phyloP scores from a whole-genome alignment of 2,888 invertebrate species.

The Clanis bilineata region DNA sequence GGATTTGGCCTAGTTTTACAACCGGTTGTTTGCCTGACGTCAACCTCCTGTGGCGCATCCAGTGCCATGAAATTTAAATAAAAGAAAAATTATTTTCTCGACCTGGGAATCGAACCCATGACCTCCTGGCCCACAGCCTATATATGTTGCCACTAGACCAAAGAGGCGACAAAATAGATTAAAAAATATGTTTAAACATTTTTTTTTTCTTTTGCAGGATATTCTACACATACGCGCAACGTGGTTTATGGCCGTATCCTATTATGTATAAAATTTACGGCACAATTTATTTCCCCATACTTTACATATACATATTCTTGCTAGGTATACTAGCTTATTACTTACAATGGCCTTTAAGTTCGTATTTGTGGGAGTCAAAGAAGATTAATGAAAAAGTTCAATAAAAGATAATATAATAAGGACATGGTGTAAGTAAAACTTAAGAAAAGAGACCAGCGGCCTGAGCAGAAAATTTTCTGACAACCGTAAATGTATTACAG shows the following conservation, averaged over 20 bases:
- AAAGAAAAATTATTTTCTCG: too few relatives aligned
- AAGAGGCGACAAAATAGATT: too few relatives aligned
- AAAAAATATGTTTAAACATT: neutral
- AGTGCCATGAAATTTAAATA: too few relatives aligned
- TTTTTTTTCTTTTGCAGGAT: slow-evolving; percentile 43
- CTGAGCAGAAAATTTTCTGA: too few relatives aligned
- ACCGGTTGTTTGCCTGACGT: too few relatives aligned
- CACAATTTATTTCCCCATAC: slow-evolving; percentile 46
- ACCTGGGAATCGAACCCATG: too few relatives aligned
- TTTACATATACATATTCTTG: slow-evolving; percentile 20
- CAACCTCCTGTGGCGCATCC: too few relatives aligned
- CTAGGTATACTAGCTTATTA: slow-evolving; percentile 29
- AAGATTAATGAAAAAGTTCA: slow-evolving; percentile 22
- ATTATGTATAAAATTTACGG: slow-evolving; percentile 42
- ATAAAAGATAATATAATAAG: neutral
- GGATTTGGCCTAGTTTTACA: too few relatives aligned
- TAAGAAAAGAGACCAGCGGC: too few relatives aligned
- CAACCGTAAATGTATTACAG: too few relatives aligned
- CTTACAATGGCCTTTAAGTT: slow-evolving; percentile 43
- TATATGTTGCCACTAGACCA: too few relatives aligned
- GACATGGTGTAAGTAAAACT: neutral
- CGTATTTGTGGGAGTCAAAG: slow-evolving; percentile 23
- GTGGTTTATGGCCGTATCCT: slow-evolving; percentile 59
- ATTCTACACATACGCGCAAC: slow-evolving; percentile 36
- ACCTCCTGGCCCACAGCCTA: too few relatives aligned